Percentiles rank a stretch among this genome's conserved stretches.
Conservation (phyloP, 2,888 invertebrate genomes). For the Drosophila barbarae region DNA sequence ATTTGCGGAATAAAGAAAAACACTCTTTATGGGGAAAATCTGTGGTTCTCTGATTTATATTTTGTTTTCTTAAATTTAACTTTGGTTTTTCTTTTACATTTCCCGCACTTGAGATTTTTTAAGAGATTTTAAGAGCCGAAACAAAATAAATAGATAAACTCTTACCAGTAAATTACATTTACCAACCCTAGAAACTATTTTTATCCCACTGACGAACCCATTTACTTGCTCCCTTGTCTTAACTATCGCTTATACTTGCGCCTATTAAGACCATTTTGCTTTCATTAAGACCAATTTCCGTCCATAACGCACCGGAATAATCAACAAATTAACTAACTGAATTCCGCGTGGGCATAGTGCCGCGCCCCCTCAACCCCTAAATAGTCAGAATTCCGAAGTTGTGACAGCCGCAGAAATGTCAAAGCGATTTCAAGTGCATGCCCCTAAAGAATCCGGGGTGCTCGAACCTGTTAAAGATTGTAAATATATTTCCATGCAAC, state of each 20-base stretch:
- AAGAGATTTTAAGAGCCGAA: background rate
- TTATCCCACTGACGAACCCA: background rate
- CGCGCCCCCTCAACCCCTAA: constrained; percentile 10
- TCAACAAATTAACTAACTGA: constrained; percentile 50
- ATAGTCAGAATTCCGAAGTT: constrained; percentile 48
- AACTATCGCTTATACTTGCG: constrained; percentile 3
- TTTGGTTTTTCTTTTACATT: background rate
- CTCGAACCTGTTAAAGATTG: constrained; percentile 22
- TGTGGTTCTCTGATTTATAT: no score
- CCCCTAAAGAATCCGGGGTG: constrained; percentile 14
- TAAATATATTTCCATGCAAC: constrained; percentile 11
- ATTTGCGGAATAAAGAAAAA: background rate
- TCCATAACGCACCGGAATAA: constrained; percentile 35
- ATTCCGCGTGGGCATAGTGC: constrained; percentile 42
- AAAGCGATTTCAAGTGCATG: constrained; percentile 36
- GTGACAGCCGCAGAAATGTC: constrained; percentile 34
- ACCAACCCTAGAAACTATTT: background rate
- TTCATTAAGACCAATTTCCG: constrained; percentile 53
- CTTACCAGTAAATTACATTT: background rate
- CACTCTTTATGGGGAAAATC: background rate
- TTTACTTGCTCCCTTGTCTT: background rate
- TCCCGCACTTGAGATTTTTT: background rate
- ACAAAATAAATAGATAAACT: no score
- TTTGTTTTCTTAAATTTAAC: background rate
- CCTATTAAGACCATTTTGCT: constrained; percentile 44